Evolutionary conservation across 2,113 vertebrate species (phyloP), one percentile per base, ranked within the genome.

Genomic region (Leptobrachium leishanense): DNA sequence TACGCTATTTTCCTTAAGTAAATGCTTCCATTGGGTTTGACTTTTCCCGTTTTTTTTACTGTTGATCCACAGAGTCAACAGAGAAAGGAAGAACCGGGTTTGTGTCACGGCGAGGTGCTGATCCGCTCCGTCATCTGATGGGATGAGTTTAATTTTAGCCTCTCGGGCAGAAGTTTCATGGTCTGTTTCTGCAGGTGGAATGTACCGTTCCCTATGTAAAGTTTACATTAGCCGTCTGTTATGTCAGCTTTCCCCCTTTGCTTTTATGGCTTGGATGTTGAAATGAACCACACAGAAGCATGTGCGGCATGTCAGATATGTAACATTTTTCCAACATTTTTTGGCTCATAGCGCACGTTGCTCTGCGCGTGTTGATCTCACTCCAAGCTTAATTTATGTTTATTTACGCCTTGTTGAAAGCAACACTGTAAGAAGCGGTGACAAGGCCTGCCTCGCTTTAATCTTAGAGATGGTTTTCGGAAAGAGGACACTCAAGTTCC

Each of bases 231-330:
- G 64, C 63, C 57, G 64, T 79, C 70, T 66, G 40, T 67, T 46
- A 73, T 74, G 42, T 67, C 70, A 67, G 64, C 43, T 15, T 65
- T 66, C 69, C 57, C 43, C 59, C 50, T 43, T 66, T 64, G 64
- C 44, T 66, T 79, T 79, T 79, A 79, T 43, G 43, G 71, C 64
- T 43, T 41, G 55, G 71, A 79, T 73, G 44, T 79, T 64, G 62
- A 66, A 43, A 80, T 41, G 44, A 67, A 59, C 64, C 13, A 6
- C 20, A 15, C 64, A 74, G 63, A 74, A 68, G n/a, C 55, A 42
- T 2, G 63, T 5, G 1, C 6, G 77, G 77, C 41, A 80, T 68
- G 63, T 5, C 6, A 74, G 74, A 15, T 59, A 80, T 74, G 77
- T 40, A 41, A 41, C 53, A 43, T 44, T 15, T 15, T 69, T 68